Conservation (phyloP, 1,140 invertebrate genomes). For the Hetaerina americana region DNA sequence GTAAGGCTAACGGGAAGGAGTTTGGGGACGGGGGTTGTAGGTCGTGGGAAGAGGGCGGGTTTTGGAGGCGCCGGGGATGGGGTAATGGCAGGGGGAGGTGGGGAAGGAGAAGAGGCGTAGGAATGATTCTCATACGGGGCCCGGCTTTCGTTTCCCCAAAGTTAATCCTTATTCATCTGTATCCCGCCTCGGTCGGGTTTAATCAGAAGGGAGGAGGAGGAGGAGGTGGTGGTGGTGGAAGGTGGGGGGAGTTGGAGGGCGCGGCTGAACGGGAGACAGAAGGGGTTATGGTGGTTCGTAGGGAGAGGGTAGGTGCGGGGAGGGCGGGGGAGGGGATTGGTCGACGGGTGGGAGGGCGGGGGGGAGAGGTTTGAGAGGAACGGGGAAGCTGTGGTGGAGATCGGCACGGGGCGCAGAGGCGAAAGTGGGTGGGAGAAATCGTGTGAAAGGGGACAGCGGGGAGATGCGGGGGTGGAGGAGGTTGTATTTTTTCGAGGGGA, state of each 20-base stretch:
- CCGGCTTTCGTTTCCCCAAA: not conserved
- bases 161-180: slow-evolving; percentile 11
- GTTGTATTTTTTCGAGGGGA: no score
- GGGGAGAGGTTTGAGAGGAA: not conserved
- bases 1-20: no score
- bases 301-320: no score
- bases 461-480: no score
- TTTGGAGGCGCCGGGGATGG: not conserved
- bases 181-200: slow-evolving; percentile 9
- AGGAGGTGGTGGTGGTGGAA: not conserved
- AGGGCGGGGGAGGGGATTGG: no score
- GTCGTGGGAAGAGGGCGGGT: not conserved
- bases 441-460: no score
- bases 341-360: not conserved
- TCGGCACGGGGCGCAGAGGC: not conserved
- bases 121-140: not conserved
- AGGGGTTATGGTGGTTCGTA: no score
- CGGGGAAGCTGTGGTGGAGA: no score
- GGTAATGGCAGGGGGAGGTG: not conserved
- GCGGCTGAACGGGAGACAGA: not conserved
- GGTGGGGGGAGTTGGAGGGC: not conserved
- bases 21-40: no score
- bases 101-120: not conserved
- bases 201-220: slow-evolving; percentile 6
- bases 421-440: no score